These are phyloP conservation scores for Pedetes capensis DNA, from an alignment of 2,113 vertebrate genomes.

Conservation along the genomic window DNA sequence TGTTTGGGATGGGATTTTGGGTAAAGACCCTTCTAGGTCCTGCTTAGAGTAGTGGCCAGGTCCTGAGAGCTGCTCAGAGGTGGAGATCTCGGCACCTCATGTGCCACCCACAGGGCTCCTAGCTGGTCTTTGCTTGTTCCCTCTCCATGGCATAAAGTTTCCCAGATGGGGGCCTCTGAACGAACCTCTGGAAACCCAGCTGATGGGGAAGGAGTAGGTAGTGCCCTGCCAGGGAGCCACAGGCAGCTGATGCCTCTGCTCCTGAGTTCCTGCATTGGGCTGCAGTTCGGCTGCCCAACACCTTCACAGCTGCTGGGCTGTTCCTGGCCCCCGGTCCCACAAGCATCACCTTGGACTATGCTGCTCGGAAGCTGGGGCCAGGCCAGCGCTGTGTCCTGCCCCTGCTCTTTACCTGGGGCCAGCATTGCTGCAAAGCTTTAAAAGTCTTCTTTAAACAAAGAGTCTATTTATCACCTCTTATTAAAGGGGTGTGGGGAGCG, in stretches of 20 bases:
- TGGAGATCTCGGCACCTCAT: too few species aligned
- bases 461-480: not conserved
- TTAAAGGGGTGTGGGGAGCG: not conserved
- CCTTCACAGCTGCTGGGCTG: not conserved
- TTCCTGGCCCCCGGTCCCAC: not conserved
- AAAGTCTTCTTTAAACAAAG: constrained; percentile 45
- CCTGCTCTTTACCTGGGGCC: not conserved
- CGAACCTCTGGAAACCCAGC: accelerated
- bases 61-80: not conserved
- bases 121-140: not conserved
- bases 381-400: too few species aligned
- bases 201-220: accelerated
- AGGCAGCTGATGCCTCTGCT: not conserved
- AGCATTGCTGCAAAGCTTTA: not conserved
- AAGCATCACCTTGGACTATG: not conserved
- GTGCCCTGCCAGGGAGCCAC: not conserved
- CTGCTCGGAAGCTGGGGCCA: not conserved
- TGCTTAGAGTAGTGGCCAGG: too few species aligned
- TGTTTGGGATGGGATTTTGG: not conserved
- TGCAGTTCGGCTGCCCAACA: too few species aligned
- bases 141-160: not conserved
- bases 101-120: too few species aligned
- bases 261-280: too few species aligned
- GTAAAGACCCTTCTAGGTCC: too few species aligned
- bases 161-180: not conserved